Conservation (phyloP, 2,113 vertebrate genomes). For the Anthoscopus minutus region DNA sequence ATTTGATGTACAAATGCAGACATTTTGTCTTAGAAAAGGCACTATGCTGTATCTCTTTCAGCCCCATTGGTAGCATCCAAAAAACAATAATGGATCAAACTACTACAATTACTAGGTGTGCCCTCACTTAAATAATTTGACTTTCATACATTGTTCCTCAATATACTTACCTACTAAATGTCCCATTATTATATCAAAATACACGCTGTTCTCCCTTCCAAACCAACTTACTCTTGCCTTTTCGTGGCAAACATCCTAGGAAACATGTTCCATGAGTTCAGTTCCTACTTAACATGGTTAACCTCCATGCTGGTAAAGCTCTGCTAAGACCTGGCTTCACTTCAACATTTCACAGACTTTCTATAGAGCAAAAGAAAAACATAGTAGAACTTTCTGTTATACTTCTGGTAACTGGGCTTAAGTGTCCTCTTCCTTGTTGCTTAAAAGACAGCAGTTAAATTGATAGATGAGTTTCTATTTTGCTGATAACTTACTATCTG, state of each 20-base stretch:
- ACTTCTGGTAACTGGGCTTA: background rate
- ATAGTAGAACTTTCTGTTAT: background rate
- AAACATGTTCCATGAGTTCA: background rate
- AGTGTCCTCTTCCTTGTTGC: background rate
- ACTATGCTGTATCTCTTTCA: background rate
- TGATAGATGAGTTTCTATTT: background rate
- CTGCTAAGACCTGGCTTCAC: background rate
- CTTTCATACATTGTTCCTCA: background rate
- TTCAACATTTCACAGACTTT: background rate
- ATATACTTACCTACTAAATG: background rate
- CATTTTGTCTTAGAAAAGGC: background rate
- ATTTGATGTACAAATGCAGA: background rate
- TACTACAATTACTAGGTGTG: background rate
- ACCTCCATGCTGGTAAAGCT: background rate
- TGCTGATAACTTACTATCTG: background rate
- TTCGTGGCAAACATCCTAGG: background rate
- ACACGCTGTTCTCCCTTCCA: background rate
- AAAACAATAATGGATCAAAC: background rate
- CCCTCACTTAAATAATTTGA: accelerated
- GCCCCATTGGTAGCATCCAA: background rate
- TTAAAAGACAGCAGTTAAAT: background rate
- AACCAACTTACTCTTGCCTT: background rate
- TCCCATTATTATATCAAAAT: background rate
- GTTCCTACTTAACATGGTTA: background rate
- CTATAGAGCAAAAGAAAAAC: background rate